Conservation (phyloP, 2,797 vertebrate genomes). For the Lagocephalus sceleratus region DNA sequence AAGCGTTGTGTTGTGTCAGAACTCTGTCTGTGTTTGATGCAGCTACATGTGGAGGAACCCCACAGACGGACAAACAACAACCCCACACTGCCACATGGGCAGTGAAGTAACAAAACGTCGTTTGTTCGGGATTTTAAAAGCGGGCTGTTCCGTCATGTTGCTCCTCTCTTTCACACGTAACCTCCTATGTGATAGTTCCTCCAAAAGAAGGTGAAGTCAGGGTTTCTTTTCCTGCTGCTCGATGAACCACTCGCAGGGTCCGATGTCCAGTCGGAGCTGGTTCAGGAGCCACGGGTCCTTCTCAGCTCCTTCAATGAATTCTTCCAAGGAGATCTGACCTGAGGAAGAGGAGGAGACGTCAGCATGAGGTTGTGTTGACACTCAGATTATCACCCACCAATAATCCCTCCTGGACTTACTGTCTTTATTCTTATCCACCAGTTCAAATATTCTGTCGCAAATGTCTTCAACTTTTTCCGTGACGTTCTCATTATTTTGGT, state of each 20-base stretch:
- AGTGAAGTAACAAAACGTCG: no score
- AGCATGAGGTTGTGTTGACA: not conserved
- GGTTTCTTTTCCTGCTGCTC: slow-evolving; percentile 39
- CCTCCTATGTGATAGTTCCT: no score
- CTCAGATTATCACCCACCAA: not conserved
- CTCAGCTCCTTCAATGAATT: slow-evolving; percentile 71
- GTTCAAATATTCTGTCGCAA: slow-evolving; percentile 70
- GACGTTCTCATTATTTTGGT: slow-evolving; percentile 18
- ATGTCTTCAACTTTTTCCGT: slow-evolving; percentile 48
- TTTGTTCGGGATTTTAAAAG: no score
- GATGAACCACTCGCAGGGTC: slow-evolving; percentile 64
- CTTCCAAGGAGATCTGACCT: slow-evolving; percentile 73
- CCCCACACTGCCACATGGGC: no score
- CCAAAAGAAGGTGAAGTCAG: slow-evolving; percentile 4
- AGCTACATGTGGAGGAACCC: no score
- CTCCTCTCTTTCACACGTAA: not conserved
- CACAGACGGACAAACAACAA: no score
- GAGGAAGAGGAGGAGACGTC: not conserved
- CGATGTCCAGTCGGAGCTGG: slow-evolving; percentile 70
- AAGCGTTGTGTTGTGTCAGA: no score
- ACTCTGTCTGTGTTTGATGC: no score
- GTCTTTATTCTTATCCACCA: slow-evolving; percentile 74
- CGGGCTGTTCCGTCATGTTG: not conserved
- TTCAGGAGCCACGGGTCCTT: slow-evolving; percentile 73
- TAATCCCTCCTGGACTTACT: slow-evolving; percentile 41